These are phyloP conservation scores for Eupithecia insigniata DNA, from an alignment of 2,888 invertebrate genomes.

Conservation along the genomic window DNA sequence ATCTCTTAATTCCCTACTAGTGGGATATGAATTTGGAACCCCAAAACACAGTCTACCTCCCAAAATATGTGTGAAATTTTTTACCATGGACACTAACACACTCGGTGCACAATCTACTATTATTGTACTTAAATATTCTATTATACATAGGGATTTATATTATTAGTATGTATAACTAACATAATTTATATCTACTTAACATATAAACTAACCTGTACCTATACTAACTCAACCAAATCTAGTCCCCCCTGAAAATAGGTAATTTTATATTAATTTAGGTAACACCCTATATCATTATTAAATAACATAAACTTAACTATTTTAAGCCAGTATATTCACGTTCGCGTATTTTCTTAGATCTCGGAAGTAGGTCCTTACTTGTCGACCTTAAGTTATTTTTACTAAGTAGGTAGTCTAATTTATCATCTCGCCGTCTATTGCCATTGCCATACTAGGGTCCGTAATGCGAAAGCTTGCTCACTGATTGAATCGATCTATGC, in stretches of 20 bases:
- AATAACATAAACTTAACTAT: not conserved
- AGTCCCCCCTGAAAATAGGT: not conserved
- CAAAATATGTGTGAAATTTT: no score
- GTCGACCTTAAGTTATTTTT: not conserved
- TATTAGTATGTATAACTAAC: no score
- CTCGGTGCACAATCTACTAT: not conserved
- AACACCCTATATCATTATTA: not conserved
- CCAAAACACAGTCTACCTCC: no score
- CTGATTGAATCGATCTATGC: not conserved
- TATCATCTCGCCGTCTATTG: not conserved
- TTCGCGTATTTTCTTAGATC: not conserved
- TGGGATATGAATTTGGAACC: no score
- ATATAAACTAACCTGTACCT: not conserved
- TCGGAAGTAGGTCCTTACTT: not conserved
- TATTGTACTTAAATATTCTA: not conserved
- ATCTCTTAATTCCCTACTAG: no score
- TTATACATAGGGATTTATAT: no score
- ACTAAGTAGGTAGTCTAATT: no score
- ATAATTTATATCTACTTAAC: no score
- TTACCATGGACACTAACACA: no score
- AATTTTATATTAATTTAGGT: not conserved
- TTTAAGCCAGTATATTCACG: not conserved
- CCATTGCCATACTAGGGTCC: not conserved
- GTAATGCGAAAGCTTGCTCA: not conserved
- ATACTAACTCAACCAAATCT: not conserved